A percentile compares a stretch with the other conserved stretches of the same genome.
Conservation (phyloP, 2,888 invertebrate genomes). For the Seira sanloemensis region DNA sequence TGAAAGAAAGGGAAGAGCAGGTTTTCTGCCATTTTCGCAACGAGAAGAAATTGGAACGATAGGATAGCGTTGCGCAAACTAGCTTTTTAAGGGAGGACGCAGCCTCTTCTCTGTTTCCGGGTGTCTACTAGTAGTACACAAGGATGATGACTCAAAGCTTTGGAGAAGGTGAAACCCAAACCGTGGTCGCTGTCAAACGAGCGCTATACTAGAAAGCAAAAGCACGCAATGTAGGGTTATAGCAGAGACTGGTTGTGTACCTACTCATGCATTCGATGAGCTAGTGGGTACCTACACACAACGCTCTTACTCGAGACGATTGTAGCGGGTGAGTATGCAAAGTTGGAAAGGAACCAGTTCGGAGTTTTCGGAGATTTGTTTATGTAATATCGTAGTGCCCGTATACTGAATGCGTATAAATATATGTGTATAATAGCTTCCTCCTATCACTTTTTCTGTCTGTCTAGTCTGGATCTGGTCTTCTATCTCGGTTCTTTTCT, state of each 20-base stretch:
- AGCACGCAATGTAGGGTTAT: background rate
- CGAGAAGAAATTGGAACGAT: background rate
- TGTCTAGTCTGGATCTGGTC: background rate
- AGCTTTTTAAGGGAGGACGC: slow-evolving; percentile 44
- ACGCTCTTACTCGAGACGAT: background rate
- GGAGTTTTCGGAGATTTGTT: slow-evolving; percentile 27
- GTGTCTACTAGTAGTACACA: slow-evolving; percentile 27
- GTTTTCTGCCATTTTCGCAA: background rate
- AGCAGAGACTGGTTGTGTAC: background rate
- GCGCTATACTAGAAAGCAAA: background rate
- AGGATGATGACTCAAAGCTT: slow-evolving; percentile 36
- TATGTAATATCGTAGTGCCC: slow-evolving; percentile 3
- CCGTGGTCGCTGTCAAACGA: background rate
- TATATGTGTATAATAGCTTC: background rate
- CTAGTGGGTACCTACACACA: background rate
- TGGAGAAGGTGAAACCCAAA: background rate
- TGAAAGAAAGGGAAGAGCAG: background rate
- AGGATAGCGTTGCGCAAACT: slow-evolving; percentile 48
- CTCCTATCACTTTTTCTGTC: background rate
- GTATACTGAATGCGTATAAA: background rate
- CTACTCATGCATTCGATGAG: background rate
- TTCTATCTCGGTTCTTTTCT: background rate
- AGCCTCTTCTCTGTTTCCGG: slow-evolving; percentile 55
- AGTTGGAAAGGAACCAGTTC: background rate
- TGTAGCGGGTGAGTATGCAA: background rate